Evolutionary conservation across 2,113 vertebrate genomes (phyloP), one percentile per base, ranked within the genome.

Genomic region (Grammomys surdaster): DNA sequence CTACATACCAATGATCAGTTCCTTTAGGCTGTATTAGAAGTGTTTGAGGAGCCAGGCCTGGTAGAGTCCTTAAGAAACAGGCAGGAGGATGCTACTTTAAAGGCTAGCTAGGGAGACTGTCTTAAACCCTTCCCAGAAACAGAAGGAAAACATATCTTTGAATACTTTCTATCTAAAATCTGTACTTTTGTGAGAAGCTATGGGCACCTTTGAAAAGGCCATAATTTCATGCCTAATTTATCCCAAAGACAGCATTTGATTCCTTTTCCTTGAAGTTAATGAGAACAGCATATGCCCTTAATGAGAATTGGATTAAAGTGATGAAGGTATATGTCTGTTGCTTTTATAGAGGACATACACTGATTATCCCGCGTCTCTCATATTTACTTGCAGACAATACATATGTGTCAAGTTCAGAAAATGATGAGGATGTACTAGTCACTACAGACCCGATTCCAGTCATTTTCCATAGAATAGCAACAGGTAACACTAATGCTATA

Each of bases 331-430:
- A 56, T 36, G 3, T 87, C 33, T 54, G 3, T 72, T 72, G 28
- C 86, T 90, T 93, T 60, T 40, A 28, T 48, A 51, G 80, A 88
- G 12, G 22, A 24, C 46, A 9, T 46, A 48, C 85, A 92, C 90
- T 80, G 1, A 60, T 8, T 8, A 60, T n/a, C 43, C 12, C 43
- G 3, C 82, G 16, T 12, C 3, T 63, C 73, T 58, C n/a, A 1
- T 97, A 97, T 97, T 97, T 93, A 94, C 85, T 98, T 16, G 2
- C 97, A 99, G 99, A 99, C 98, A 99, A 99, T 97, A 99, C 99
- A 0, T 99, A 99, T 0, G 99, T 99, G 94, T 99, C 99, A 97
- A 99, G 99, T 98, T 99, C 99, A 97, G 99, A 99, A 97, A 99
- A 99, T 1, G 98, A 99, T 93, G 99, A 99, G 98, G 99, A 99